Evolutionary conservation across 1,140 invertebrate species (phyloP), one percentile per base, ranked within the genome.

Genomic region (Leptonema lineaticorne): DNA sequence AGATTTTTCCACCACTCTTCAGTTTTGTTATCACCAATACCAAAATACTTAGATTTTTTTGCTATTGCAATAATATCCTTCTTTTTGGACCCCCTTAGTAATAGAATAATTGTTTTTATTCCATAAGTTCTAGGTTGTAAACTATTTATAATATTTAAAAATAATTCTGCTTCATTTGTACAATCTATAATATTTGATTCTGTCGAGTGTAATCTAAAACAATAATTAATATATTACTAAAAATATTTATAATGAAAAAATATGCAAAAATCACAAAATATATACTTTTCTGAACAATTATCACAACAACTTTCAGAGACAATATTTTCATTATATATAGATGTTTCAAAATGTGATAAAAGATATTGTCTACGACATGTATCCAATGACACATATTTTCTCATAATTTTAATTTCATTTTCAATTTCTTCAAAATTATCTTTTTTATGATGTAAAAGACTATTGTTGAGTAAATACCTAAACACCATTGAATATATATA

Each of bases 1-100:
- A 73, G 41, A 37, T 73, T 33, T 46, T 62, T 70, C 71, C 71
- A 73, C 71, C 71, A 73, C 24, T 66, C 63, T 41, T 66, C 57
- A 30, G 3, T 59, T 62, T 58, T 73, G 16, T 56, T 60, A 9
- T 6, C 22, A 22, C 71, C 71, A 4, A 48, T 16, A 45, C 68
- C 68, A 48, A 63, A 73, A 30, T 22, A 62, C 28, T 33, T 18
- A 53, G 69, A 64, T 9, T 59, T 20, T 46, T 59, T 16, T 27
- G 29, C 50, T 45, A 37, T 58, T 9, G 56, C 20, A 1, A 69
- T n/a, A 37, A 59, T 58, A 24, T 64, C 63, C 56, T 68, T 68
- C 16, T 50, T 60, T 48, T 59, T 73, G 2, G 41, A 41, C 37
- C 71, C 71, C 11, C 68, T 20, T 33, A 73, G 45, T 14, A 68